Evolutionary conservation across 2,888 invertebrate genomes (phyloP), one percentile per base, ranked within the genome.

Genomic region (Hirtodrosophila cameraria): DNA sequence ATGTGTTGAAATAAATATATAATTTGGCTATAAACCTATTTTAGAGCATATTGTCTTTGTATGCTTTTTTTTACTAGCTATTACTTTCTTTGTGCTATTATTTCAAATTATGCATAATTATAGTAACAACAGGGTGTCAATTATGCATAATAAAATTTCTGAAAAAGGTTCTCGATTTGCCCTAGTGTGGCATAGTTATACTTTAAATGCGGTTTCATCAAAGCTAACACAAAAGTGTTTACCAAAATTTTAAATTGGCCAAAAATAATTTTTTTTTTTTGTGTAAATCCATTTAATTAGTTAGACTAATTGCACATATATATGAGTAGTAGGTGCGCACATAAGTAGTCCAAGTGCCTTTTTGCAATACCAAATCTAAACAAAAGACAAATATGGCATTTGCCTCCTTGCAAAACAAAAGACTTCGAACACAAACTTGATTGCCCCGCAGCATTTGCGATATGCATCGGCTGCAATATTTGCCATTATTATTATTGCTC

Each of bases 341-440:
- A 20, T 8, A 35, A 38, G n/a, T 23, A 23, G 5, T 43, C 2
- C 15, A 36, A 59, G 8, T 8, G 20, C 3, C 18, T 33, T 73
- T 50, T 2, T 43, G 67, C 38, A 70, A 59, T 50, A 6, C 7
- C 16, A 20, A 33, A 27, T 11, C 16, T 11, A 49, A 25, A 9
- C 39, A 50, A 70, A 50, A 36, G 54, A 38, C 55, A 59, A 50
- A 52, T 30, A 43, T 45, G 12, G 39, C 67, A 36, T 33, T 38
- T 54, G 35, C 35, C 61, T 61, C 38, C 52, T 66, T 38, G 30
- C 58, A 41, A 75, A 84, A 79, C 86, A 65, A 79, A 82, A 82
- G 79, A 82, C 86, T 81, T 62, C 27, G 45, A 60, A 46, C 75
- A 81, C 85, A 59, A 77, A 75, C 84, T 84, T 27, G 58, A 53